Evolutionary conservation across 2,888 invertebrate species (phyloP), one percentile per base, ranked within the genome.

Genomic region (Drosophila subsilvestris): DNA sequence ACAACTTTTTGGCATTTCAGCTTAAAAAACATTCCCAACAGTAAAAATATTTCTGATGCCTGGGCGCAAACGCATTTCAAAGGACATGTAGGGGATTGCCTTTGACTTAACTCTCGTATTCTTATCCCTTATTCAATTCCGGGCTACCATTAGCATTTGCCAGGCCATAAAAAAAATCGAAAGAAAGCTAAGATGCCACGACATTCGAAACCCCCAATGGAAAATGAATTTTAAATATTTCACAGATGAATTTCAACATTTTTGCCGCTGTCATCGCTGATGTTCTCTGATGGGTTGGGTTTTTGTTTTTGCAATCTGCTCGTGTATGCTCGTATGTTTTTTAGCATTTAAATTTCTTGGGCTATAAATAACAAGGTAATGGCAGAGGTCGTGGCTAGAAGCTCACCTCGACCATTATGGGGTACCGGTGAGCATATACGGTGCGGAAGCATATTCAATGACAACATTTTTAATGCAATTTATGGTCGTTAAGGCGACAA

Each of bases 401-500:
- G 8, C 53, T 22, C 53, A 53, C 37, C 22, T 53, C 53, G 20
- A 18, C 78, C 80, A 79, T 75, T 80, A 75, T 62, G 68, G 50
- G 57, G 25, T 25, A 6, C 29, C 29, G 25, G 25, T 25, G 25
- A 6, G 1, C 6, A 25, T 32, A 1, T 32, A 12, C 32, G 32
- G 5, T 32, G 45, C 63, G 53, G 49, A 69, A 72, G 58, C 66
- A 70, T 79, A 73, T 83, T 86, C 82, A 86, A 86, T 83, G 86
- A 86, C 78, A 80, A 76, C 81, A 79, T 84, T 81, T 86, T 86
- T 88, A 81, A 83, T 86, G 84, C 86, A 86, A 86, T 86, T 86
- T 86, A 88, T 83, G 86, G 86, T 84, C 86, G 86, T 88, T 88
- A 86, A 88, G 86, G 86, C 86, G 86, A 86, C 86, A 86, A 85